Evolutionary conservation across 1,140 invertebrate genomes (phyloP), one percentile per base, ranked within the genome.

Genomic region (Tyrophagus putrescentiae): DNA sequence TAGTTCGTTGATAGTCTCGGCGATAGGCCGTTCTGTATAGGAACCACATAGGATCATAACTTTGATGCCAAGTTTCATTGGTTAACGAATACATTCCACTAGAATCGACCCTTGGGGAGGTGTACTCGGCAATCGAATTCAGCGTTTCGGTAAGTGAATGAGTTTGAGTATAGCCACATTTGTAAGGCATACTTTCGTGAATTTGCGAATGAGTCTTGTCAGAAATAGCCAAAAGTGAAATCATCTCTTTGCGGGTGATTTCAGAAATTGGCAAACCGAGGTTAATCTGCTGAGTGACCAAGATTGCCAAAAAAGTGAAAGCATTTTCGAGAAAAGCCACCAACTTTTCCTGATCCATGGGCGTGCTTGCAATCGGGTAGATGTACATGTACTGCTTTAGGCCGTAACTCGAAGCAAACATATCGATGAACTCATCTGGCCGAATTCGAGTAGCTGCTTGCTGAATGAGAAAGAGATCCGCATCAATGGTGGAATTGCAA

Each of bases 401-500:
- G 3, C 52, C 52, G 39, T 54, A 54, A 13, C 13, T 54, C 9
- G 13, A 3, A 11, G 25, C 16, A 54, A 54, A 54, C 52, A 84
- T 87, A 64, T 82, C 80, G 9, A 96, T 71, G 71, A 94, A 94
- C 62, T 82, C 79, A 68, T 90, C 84, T 3, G 87, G 80, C 60
- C 84, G 82, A 60, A 96, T 74, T 68, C 88, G 82, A 2, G 85
- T 88, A 34, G 87, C 87, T 74, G 89, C 93, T 21, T 96, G 80
- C 79, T 93, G 89, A 57, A 94, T 71, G 48, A 96, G 79, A 75
- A 89, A 97, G 36, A 97, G 76, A 76, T 97, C 93, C 67, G 92
- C 86, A 75, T 97, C 93, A 0, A 93, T 86, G 86, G 96, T 94
- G 1, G 91, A 95, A 72, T 94, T 95, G 74, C 90, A 95, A 74